Evolutionary conservation across 2,797 vertebrate genomes (phyloP), one percentile per base, ranked within the genome.

Genomic region (Etheostoma perlongum): DNA sequence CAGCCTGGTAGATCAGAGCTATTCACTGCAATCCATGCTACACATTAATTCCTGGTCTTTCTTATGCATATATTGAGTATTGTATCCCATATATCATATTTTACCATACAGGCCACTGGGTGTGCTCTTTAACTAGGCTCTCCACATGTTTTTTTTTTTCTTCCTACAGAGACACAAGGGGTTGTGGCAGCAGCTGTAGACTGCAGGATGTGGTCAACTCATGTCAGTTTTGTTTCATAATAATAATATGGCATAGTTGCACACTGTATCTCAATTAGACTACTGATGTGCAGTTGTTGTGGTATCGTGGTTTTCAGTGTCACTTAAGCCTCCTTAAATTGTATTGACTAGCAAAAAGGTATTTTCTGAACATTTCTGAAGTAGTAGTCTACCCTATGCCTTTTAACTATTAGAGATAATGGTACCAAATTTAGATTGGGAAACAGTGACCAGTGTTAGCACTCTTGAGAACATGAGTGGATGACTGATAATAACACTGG

Each of bases 181-280:
- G 58, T 84, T 81, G 60, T 78, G 74, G 79, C 76, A 83, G 81
- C 85, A 91, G 81, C 85, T 91, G 83, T 76, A 78, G 36, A 55
- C 40, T 73, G 69, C 88, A 91, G 94, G 93, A 95, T 94, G 94
- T 93, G 93, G 92, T 89, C 52, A 89, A 78, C 54, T 74, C 19
- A 6, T 83, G 73, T 85, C 82, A 73, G 58, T 84, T 61, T 57
- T 75, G 72, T 86, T 73, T 88, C 72, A 83, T 62, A 57, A 69
- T 90, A 57, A 69, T 90, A 77, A 72, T 69, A 42, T 87, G 0
- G 6, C 81, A 74, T 33, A 72, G 58, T 70, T 90, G 85, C 85
- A 74, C 25, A 11, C 13, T 87, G 79, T 67, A 76, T 78, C 68
- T 82, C 52, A 33, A 18, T 80, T 15, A 86, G 23, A 67, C 42